phyloP scores from a whole-genome alignment of 2,113 vertebrate species.

The Sturnus vulgaris region DNA sequence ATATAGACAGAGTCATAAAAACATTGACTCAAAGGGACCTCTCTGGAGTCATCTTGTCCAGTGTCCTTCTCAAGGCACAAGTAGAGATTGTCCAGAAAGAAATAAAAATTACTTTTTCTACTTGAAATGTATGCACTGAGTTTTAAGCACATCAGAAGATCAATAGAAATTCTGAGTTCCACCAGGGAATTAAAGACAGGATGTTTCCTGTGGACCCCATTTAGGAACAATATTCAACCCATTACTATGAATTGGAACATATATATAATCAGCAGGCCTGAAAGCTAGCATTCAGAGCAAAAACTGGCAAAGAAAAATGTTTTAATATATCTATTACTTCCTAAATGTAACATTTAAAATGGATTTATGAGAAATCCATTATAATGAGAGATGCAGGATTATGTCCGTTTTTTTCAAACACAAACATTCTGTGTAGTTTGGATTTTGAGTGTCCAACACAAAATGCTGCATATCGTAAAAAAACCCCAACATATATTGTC shows the following conservation, averaged over 20 bases:
- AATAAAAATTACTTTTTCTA: not conserved
- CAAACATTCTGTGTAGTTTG: not conserved
- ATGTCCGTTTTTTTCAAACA: not conserved
- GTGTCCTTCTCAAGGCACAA: not conserved
- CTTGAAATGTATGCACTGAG: not conserved
- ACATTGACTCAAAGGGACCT: not conserved
- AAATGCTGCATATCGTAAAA: not conserved
- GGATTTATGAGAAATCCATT: not conserved
- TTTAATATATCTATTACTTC: not conserved
- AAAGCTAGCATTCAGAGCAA: not conserved
- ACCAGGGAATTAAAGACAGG: not conserved
- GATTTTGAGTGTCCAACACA: not conserved
- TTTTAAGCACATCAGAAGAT: not conserved
- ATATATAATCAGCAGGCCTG: not conserved
- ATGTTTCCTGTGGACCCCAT: not conserved
- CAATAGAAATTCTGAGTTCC: not conserved
- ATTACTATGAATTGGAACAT: not conserved
- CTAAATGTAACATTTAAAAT: not conserved
- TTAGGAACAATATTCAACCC: not conserved
- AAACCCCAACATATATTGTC: not conserved
- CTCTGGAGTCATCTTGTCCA: not conserved
- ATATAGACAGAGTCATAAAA: not conserved
- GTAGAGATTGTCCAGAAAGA: not conserved
- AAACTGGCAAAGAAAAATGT: not conserved
- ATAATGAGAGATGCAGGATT: not conserved